Percentiles rank a stretch among this genome's conserved stretches.
Evolutionary conservation across 2,888 invertebrate species (phyloP).

Genomic region (Epirrita christyi): DNA sequence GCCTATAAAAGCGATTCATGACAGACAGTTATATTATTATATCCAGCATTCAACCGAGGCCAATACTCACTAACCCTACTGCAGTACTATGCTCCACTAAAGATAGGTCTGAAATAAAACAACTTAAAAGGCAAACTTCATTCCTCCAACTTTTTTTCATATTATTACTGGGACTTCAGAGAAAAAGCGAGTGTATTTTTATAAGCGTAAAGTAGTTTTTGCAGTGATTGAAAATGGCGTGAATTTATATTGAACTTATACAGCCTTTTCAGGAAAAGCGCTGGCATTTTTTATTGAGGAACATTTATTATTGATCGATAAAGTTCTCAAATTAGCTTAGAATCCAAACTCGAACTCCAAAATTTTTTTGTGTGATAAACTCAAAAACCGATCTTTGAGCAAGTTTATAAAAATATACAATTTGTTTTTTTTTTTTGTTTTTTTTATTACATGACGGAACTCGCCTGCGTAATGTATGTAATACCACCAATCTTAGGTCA

Average conservation of each 20-base stretch:
- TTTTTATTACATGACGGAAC: no score
- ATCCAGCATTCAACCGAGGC: conserved; percentile 22
- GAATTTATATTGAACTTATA: conserved; percentile 19
- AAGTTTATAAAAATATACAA: no score
- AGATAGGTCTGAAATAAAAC: conserved; percentile 55
- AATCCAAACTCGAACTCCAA: no score
- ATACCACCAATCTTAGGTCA: no score
- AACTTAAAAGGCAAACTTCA: conserved; percentile 59
- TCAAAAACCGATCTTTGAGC: no score
- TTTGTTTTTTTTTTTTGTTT: no score
- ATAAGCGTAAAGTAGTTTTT: conserved; percentile 29
- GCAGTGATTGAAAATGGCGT: conserved; percentile 16
- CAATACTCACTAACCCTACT: conserved; percentile 46
- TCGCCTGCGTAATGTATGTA: no score
- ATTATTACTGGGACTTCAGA: conserved; percentile 29
- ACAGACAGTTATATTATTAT: conserved; percentile 1
- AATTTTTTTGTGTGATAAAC: no score
- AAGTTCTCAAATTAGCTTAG: no score
- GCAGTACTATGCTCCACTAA: conserved; percentile 48
- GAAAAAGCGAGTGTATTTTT: conserved; percentile 35
- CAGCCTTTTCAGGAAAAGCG: no score
- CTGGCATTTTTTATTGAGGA: no score
- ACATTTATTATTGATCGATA: no score
- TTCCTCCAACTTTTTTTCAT: conserved; percentile 55
- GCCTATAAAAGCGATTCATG: background rate